Base-by-base conservation (phyloP, 1,140 invertebrate species). In the Monomorium pharaonis region DNA sequence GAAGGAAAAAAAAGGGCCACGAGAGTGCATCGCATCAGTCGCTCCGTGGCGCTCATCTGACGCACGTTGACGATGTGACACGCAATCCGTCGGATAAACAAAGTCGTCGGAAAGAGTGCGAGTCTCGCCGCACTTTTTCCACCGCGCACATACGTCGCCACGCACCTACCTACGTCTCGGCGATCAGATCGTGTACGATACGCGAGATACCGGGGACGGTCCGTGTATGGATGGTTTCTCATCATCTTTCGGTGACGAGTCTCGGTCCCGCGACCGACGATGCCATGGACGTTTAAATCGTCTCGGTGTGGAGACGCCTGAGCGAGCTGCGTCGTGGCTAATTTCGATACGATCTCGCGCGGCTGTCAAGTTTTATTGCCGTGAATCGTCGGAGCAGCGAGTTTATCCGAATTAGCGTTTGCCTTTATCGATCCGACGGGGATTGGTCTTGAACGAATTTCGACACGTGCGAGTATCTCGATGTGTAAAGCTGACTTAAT, bases 271-370 rank as follows among this genome's bases (percentile, higher is more conserved):
- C 60, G 60, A 37, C 14, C 30, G 62, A 80, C 62, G 30, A 67
- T 67, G 30, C 60, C 60, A 67, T n/a, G n/a, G n/a, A n/a, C 76
- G 16, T 54, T 80, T 5, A n/a, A 78, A 24, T 80, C 9, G n/a
- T 47, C 56, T n/a, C 33, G 51, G 2, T n/a, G n/a, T 58, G 0
- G 6, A 18, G 6, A 60, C 5, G 37, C 60, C 21, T 12, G n/a
- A 58, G 14, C 7, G 27, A 65, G 10, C 14, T 51, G 16, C n/a
- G 30, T 24, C 44, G 9, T 49, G 16, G 6, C n/a, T 3, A 12
- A 65, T 65, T 51, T 33, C 27, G 27, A 44, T 44, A 9, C 30
- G 27, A 51, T 47, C 3, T 6, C 5, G n/a, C 10, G 27, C 18
- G 5, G 9, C 60, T 33, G 42, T 30, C 14, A 37, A 24, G 63